These are phyloP conservation scores for Papilio elwesi DNA, from an alignment of 2,888 invertebrate species.

Conservation along the genomic window DNA sequence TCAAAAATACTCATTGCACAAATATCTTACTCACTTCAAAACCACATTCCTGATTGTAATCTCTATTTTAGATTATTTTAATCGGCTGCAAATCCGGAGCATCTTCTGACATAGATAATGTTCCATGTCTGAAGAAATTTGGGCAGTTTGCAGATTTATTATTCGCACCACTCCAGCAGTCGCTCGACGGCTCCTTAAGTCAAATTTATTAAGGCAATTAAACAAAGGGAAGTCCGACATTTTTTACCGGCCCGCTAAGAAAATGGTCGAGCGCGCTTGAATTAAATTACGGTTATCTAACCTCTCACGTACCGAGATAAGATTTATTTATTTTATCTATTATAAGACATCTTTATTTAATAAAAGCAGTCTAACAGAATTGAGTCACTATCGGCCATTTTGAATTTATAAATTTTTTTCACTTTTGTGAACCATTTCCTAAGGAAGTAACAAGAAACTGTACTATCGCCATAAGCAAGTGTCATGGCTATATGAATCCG, in stretches of 20 bases:
- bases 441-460: no score
- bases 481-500: no score
- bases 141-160: conserved; percentile 16
- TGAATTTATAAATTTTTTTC: no score
- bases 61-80: no score
- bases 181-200: conserved; percentile 24
- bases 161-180: conserved; percentile 7
- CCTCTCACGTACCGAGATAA: neutral
- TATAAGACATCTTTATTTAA: neutral
- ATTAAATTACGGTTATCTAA: conserved; percentile 30
- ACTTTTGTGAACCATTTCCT: no score
- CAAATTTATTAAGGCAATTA: conserved; percentile 35
- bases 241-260: conserved; percentile 19
- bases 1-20: no score
- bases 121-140: conserved; percentile 2
- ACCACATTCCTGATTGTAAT: no score
- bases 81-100: no score
- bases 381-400: no score
- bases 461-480: no score
- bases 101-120: neutral
- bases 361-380: no score
- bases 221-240: conserved; percentile 16
- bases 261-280: conserved; percentile 6
- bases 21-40: no score
- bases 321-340: conserved; percentile 17